Conservation (phyloP, 2,113 vertebrate species). For the Raja brachyura region DNA sequence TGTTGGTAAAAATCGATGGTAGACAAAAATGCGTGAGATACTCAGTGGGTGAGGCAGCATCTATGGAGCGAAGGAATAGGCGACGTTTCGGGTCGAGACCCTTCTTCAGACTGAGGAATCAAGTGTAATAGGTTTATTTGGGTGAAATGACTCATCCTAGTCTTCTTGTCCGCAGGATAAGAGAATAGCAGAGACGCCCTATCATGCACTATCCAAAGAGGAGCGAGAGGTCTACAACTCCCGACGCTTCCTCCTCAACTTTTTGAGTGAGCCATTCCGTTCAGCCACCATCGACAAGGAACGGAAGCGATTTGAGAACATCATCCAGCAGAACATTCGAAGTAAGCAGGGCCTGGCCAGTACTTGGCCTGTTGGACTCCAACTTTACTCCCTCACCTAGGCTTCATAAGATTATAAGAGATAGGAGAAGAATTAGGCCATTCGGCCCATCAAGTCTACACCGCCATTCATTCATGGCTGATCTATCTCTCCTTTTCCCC, state of each 20-base stretch:
- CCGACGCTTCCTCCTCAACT: slow-evolving; percentile 55
- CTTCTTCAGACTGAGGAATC: too few species aligned
- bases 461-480: too few species aligned
- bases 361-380: background rate
- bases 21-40: too few species aligned
- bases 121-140: background rate
- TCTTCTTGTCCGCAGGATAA: slow-evolving; percentile 53
- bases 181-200: slow-evolving; percentile 60
- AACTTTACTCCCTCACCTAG: background rate
- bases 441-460: too few species aligned
- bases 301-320: slow-evolving; percentile 43
- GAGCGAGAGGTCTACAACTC: slow-evolving; percentile 56
- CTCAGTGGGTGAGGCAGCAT: too few species aligned
- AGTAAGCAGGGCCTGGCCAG: background rate
- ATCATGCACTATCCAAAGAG: slow-evolving; percentile 51
- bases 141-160: background rate
- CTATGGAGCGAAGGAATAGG: too few species aligned
- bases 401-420: too few species aligned
- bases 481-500: too few species aligned
- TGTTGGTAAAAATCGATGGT: too few species aligned
- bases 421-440: too few species aligned
- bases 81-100: too few species aligned
- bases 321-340: background rate
- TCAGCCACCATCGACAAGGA: slow-evolving; percentile 43
- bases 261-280: slow-evolving; percentile 58